A percentile compares a stretch with the other conserved stretches of the same genome.
These are phyloP conservation scores for Nephrotoma appendiculata DNA, from an alignment of 2,888 invertebrate species.

Conservation along the genomic window DNA sequence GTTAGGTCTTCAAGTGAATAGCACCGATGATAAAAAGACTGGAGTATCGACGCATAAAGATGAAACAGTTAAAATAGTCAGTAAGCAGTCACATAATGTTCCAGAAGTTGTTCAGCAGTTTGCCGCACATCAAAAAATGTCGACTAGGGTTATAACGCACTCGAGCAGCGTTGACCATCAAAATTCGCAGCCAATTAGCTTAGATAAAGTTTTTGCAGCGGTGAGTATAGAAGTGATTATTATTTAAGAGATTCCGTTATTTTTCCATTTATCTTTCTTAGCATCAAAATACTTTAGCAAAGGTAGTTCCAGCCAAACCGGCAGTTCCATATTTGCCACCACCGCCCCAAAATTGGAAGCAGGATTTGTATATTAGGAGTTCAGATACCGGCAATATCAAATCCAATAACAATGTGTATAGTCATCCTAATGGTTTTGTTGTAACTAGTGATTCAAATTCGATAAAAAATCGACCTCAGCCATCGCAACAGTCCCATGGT, in stretches of 20 bases:
- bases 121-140: neutral
- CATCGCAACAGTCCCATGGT: neutral
- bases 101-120: neutral
- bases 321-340: constrained; percentile 9
- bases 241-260: neutral
- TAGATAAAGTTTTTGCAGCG: neutral
- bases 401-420: neutral
- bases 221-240: neutral
- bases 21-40: neutral
- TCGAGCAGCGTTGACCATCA: neutral
- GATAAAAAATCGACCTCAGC: neutral
- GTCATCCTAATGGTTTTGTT: neutral
- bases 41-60: neutral
- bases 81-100: neutral
- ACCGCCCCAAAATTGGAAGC: constrained; percentile 12
- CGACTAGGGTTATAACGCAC: neutral
- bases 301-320: neutral
- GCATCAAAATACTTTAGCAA: neutral
- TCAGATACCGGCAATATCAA: neutral
- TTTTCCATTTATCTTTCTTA: neutral
- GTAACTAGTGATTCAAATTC: neutral
- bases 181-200: neutral
- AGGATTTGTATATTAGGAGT: neutral
- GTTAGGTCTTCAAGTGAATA: neutral
- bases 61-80: neutral